Evolutionary conservation across 2,797 vertebrate species (phyloP), one percentile per base, ranked within the genome.

Genomic region (Thamnophis elegans): DNA sequence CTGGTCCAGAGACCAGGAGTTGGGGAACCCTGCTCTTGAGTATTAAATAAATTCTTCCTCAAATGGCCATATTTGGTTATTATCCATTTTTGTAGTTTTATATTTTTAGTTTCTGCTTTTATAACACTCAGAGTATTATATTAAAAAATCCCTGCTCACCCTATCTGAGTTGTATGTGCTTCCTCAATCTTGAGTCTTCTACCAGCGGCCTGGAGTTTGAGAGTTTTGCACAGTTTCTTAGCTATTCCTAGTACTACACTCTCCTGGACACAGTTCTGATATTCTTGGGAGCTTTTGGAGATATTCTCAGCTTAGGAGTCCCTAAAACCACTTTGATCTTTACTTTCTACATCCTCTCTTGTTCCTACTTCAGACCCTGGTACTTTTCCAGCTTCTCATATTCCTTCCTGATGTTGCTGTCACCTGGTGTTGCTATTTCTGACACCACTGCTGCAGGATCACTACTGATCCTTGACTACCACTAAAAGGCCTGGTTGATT

Each of bases 51-150:
- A 22, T 73, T 8, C 73, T 88, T 16, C 22, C 3, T 91, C n/a
- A 87, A 18, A 26, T 47, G 7, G 26, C n/a, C 36, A 13, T 54
- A 26, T 26, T 16, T 4, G 10, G 42, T 68, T 36, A n/a, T 11
- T 82, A 82, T 42, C 73, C 73, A 11, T 82, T 92, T 86, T 92
- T 90, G 89, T 54, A 65, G 36, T 53, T 53, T 55, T 32, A 0
- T 42, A 87, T 55, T 32, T 9, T 91, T 56, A 51, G 73, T 58
- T 93, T 59, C 9, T 16, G 68, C 90, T 92, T 73, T 90, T 91
- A 65, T 32, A 53, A 82, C 10, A 9, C 68, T 78, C 32, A 82
- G 36, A 82, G 11, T 82, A 5, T 32, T 73, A 36, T 73, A 18
- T 65, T 20, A 3, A 73, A 73, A 36, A 36, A 73, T 36, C 6